Conservation (phyloP, 2,113 vertebrate genomes). For the Lynx canadensis region DNA sequence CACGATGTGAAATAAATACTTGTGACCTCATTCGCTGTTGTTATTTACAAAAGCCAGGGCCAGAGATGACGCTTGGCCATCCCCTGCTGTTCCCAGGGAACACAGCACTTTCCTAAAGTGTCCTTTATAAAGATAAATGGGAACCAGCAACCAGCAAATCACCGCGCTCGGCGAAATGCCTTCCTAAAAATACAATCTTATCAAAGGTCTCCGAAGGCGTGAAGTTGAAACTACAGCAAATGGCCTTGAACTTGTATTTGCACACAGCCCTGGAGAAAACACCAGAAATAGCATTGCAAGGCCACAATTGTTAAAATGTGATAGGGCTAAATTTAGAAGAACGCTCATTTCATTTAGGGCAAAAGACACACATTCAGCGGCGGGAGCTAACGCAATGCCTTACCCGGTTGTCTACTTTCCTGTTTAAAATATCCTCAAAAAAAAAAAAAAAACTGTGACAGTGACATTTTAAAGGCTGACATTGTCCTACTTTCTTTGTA, state of each 20-base stretch:
- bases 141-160: constrained; percentile 65
- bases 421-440: constrained; percentile 66
- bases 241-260: constrained; percentile 83
- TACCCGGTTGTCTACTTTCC: constrained; percentile 78
- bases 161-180: constrained; percentile 72
- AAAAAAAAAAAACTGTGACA: constrained; percentile 68
- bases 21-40: constrained; percentile 65
- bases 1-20: constrained; percentile 53
- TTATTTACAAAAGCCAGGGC: constrained; percentile 67
- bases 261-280: constrained; percentile 82
- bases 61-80: constrained; percentile 45
- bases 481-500: constrained; percentile 89
- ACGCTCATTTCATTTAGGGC: constrained; percentile 80
- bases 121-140: constrained; percentile 60
- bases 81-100: constrained; percentile 41
- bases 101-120: constrained; percentile 50
- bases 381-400: constrained; percentile 68
- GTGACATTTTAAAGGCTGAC: constrained; percentile 68
- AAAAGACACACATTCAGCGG: constrained; percentile 78
- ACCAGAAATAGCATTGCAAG: constrained; percentile 86
- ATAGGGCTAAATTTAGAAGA: constrained; percentile 86
- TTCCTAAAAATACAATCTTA: constrained; percentile 85
- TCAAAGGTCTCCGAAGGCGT: constrained; percentile 83
- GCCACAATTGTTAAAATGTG: constrained; percentile 85
- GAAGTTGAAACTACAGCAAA: constrained; percentile 84